Evolutionary conservation across 1,140 invertebrate genomes (phyloP).

Genomic region (Aethina tumida): DNA sequence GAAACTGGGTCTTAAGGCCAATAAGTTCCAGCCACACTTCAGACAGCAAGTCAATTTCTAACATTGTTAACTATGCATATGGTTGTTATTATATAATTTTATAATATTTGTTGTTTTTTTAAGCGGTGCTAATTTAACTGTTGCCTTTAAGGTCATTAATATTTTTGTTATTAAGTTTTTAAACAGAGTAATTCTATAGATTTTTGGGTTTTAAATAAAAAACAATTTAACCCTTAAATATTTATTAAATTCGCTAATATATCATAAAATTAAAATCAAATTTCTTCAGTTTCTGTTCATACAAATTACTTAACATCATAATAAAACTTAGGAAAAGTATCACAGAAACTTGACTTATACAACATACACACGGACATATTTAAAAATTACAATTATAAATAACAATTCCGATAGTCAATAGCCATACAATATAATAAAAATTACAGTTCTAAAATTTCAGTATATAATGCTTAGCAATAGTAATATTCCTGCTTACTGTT

Average conservation of each 20-base stretch:
- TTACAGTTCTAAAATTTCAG: neutral
- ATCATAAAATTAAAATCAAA: too few relatives aligned
- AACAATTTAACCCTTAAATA: too few relatives aligned
- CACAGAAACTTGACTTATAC: slow-evolving; percentile 29
- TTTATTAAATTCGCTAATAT: too few relatives aligned
- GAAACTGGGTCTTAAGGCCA: slow-evolving; percentile 69
- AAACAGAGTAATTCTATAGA: too few relatives aligned
- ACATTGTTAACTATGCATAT: too few relatives aligned
- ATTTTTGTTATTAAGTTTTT: too few relatives aligned
- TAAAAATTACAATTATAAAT: slow-evolving; percentile 11
- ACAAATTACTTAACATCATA: slow-evolving; percentile 14
- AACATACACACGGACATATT: slow-evolving; percentile 13
- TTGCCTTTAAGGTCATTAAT: too few relatives aligned
- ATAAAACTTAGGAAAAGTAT: slow-evolving; percentile 23
- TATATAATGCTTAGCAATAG: neutral
- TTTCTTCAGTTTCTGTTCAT: too few relatives aligned
- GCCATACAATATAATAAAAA: slow-evolving; percentile 3
- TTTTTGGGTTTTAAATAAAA: too few relatives aligned
- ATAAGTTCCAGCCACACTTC: slow-evolving; percentile 74
- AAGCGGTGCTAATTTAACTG: too few relatives aligned
- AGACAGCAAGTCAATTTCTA: slow-evolving; percentile 71
- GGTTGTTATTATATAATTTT: too few relatives aligned
- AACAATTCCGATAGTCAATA: slow-evolving; percentile 5
- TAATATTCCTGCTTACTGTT: neutral
- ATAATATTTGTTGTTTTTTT: too few relatives aligned